Evolutionary conservation across 2,113 vertebrate genomes (phyloP), one percentile per base, ranked within the genome.

Genomic region (Pholis gunnellus): DNA sequence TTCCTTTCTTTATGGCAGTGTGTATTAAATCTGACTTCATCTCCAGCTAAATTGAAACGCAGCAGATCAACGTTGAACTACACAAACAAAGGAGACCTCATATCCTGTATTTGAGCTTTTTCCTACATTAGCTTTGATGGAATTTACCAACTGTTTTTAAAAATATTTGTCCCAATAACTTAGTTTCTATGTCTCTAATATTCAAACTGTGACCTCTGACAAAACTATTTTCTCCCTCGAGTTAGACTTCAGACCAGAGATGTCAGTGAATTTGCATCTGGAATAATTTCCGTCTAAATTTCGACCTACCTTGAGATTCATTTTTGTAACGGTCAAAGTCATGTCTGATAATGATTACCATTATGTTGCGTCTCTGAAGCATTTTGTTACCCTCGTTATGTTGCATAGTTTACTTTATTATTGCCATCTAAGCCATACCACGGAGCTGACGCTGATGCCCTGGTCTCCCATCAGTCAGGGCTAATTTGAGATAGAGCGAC

Each of bases 401-500:
- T 1, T 48, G 25, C 2, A 44, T 18, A 44, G 14, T 46, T 17
- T 67, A 67, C 20, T 44, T 69, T 48, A 65, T 29, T 31, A 56
- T 20, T 1, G 31, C n/a, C n/a, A 13, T 27, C 13, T 14, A 46
- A 63, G 18, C 31, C 46, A 22, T 59, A 70, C 7, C 29, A 48
- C 11, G 20, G 69, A 54, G 11, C 4, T 25, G 5, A 6, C 40
- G 36, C 25, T 20, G 5, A 38, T 18, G 17, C 9, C 3, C 9
- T 0, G 1, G 14, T n/a, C 56, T 11, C 31, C 25, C 29, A 79
- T 73, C 59, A 52, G 56, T 82, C 88, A 88, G 5, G 57, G 66
- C 67, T 82, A 38, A 86, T 79, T 78, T 79, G 63, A 71, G 65
- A 81, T 22, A 27, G 44, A 65, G 11, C 14, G 50, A n/a, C 27